Conservation (phyloP, 2,113 vertebrate species). For the Numenius arquata region DNA sequence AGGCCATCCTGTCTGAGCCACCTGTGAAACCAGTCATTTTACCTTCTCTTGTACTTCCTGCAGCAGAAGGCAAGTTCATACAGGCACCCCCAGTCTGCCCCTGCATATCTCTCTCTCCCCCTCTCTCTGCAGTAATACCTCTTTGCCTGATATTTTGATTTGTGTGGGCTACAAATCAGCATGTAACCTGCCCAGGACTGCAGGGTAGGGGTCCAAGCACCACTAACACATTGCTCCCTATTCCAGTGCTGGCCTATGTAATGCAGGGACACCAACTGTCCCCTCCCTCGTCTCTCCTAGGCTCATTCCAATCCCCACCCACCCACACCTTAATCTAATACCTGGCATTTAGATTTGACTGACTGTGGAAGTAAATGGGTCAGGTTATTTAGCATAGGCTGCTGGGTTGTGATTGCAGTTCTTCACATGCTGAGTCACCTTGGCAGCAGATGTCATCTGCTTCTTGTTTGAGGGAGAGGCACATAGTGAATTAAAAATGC, state of each 20-base stretch:
- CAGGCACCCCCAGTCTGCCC: background rate
- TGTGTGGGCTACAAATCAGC: background rate
- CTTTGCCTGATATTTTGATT: background rate
- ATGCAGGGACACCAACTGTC: background rate
- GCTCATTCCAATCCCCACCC: constrained; percentile 19
- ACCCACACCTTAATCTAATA: constrained; percentile 8
- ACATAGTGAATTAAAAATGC: constrained; percentile 35
- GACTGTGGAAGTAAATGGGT: constrained; percentile 28
- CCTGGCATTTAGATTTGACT: constrained; percentile 22
- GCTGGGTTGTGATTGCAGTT: background rate
- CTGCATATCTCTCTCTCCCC: background rate
- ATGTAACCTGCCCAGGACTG: background rate
- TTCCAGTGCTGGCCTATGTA: background rate
- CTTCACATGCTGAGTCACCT: constrained; percentile 53
- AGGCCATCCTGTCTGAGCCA: constrained; percentile 21
- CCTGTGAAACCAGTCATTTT: constrained; percentile 45
- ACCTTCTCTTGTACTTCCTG: constrained; percentile 25
- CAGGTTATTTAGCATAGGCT: background rate
- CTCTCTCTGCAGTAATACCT: background rate
- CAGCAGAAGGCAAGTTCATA: constrained; percentile 34
- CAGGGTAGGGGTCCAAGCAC: background rate
- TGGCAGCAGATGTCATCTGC: constrained; percentile 49
- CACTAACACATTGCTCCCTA: background rate
- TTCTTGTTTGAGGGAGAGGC: constrained; percentile 12
- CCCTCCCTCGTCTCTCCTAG: background rate